A percentile compares a stretch with the other conserved stretches of the same genome.
phyloP scores from a whole-genome alignment of 2,113 vertebrate genomes.

The Labeo rohita region DNA sequence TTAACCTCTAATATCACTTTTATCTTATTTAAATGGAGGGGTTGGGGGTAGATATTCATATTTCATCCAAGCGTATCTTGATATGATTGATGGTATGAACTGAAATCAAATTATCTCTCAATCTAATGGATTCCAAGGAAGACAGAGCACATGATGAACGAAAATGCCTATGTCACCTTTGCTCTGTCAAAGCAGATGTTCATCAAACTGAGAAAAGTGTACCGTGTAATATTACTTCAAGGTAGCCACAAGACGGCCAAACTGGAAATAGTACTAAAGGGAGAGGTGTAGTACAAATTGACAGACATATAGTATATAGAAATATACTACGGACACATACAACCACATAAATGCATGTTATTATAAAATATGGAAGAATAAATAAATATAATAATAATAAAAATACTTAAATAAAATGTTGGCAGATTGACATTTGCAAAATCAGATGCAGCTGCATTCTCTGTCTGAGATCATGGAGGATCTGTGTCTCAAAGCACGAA shows the following conservation, averaged over 20 bases:
- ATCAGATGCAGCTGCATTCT: constrained; percentile 23
- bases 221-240: not conserved
- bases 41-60: not conserved
- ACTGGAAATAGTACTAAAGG: not conserved
- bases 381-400: not conserved
- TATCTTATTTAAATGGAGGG: constrained; percentile 21
- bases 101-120: constrained; percentile 50
- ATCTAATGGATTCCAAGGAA: constrained; percentile 37
- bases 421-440: not conserved
- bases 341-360: not conserved
- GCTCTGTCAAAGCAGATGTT: constrained; percentile 16
- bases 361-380: not conserved
- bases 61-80: constrained; percentile 26
- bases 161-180: constrained; percentile 23
- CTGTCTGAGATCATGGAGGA: not conserved
- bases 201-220: not conserved
- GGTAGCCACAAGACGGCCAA: not conserved
- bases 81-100: constrained; percentile 47
- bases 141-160: constrained; percentile 32
- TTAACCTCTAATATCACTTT: not conserved
- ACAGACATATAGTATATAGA: not conserved
- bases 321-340: not conserved
- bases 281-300: not conserved
- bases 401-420: not conserved
- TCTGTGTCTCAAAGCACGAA: constrained; percentile 13